Conservation (phyloP, 2,888 invertebrate genomes). For the Caenorhabditis sinica region DNA sequence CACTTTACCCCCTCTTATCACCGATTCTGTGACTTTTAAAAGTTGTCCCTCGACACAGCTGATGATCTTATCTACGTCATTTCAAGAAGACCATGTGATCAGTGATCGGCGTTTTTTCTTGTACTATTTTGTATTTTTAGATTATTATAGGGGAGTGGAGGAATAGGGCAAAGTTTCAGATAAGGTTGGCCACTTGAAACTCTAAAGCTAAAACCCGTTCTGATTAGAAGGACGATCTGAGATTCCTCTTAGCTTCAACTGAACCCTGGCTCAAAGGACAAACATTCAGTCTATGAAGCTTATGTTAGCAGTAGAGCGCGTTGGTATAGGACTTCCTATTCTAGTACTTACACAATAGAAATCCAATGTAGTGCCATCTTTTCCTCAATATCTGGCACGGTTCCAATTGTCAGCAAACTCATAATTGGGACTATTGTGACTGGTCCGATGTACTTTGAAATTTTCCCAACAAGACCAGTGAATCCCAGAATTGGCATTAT, state of each 20-base stretch:
- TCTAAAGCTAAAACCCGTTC: too few relatives aligned
- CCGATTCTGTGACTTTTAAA: constrained; percentile 20
- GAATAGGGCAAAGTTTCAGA: neutral
- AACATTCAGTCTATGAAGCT: too few relatives aligned
- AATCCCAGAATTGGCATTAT: constrained; percentile 79
- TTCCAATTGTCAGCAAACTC: constrained; percentile 75
- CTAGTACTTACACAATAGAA: constrained; percentile 78
- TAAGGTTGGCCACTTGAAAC: too few relatives aligned
- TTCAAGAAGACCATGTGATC: constrained; percentile 14
- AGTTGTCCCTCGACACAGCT: constrained; percentile 13
- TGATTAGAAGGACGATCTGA: too few relatives aligned
- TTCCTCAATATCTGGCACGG: constrained; percentile 74
- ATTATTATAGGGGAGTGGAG: too few relatives aligned
- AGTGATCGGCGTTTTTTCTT: neutral
- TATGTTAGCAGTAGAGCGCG: too few relatives aligned
- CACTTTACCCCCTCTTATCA: constrained; percentile 6
- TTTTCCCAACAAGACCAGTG: constrained; percentile 75
- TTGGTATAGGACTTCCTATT: too few relatives aligned
- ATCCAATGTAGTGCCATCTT: constrained; percentile 80
- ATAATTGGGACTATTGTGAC: constrained; percentile 80
- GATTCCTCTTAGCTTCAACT: too few relatives aligned
- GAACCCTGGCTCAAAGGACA: too few relatives aligned
- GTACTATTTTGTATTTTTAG: neutral
- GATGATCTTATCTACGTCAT: constrained; percentile 9
- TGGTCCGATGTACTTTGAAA: constrained; percentile 78